These are phyloP conservation scores for Pedionomus torquatus DNA, from an alignment of 2,113 vertebrate genomes.

Conservation along the genomic window DNA sequence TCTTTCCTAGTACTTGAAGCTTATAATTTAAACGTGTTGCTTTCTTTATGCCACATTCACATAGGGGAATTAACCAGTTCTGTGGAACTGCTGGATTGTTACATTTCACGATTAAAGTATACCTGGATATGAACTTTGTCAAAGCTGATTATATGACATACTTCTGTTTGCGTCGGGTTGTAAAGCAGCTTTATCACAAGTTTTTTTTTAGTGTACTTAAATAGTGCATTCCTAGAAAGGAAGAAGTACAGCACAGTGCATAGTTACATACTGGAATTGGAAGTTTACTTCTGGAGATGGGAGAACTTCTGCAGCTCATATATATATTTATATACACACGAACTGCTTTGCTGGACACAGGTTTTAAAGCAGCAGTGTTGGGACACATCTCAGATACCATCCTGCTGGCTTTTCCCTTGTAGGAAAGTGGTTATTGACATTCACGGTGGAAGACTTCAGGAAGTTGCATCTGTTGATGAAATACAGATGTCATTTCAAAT, in stretches of 20 bases:
- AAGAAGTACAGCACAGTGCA: background rate
- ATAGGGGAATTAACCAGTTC: background rate
- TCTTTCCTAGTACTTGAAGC: background rate
- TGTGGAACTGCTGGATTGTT: background rate
- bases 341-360: background rate
- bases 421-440: background rate
- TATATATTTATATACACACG: too few relatives aligned
- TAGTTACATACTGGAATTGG: background rate
- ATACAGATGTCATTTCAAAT: background rate
- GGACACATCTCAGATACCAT: background rate
- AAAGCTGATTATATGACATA: background rate
- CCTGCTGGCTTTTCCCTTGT: background rate
- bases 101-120: constrained; percentile 5
- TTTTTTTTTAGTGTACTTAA: background rate
- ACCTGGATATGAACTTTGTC: constrained; percentile 4
- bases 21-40: background rate
- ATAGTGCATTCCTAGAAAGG: background rate
- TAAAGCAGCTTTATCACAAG: background rate
- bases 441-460: fast-evolving
- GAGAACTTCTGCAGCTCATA: background rate
- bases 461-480: background rate
- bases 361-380: background rate
- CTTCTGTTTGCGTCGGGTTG: background rate
- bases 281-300: background rate
- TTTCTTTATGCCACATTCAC: background rate